Evolutionary conservation across 2,888 invertebrate genomes (phyloP), one percentile per base, ranked within the genome.

Genomic region (Halictus ligatus): DNA sequence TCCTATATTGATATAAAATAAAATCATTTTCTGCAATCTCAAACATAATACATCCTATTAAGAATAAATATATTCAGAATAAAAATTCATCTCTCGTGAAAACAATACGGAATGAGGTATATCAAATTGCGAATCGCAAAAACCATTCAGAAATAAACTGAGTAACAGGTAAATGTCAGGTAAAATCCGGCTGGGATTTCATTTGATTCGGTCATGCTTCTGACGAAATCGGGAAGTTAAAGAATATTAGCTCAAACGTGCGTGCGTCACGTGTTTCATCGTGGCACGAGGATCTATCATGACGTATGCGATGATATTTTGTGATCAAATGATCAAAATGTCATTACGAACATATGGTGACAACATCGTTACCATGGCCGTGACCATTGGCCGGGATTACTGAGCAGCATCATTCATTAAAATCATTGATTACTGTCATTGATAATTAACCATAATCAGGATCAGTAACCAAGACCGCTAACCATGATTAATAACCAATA

Each of bases 111-210:
- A 67, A 67, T 35, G 10, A 21, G 8, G 67, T 67, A 35, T 67
- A 35, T 67, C 8, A 4, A 18, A 35, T 67, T 18, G 67, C 35
- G 35, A 35, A 29, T 35, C 35, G 67, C 29, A 35, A 10, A 67
- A 35, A 29, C 18, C 29, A 67, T 67, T 40, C 7, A 46, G 58
- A 7, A n/a, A 84, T 78, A 78, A 74, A 48, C n/a, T 12, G 18
- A 40, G 18, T 40, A 48, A 40, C 58, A 48, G 54, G 25, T 25
- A 54, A n/a, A n/a, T n/a, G 29, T 10, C 8, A 50, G 15, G 25
- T 25, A 25, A 15, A 64, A 64, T 29, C 7, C 13, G 2, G 8
- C 43, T 21, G 40, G 35, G 18, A 18, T 35, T 67, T 18, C 0
- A 6, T n/a, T 40, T 18, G 40, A 43, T 71, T n/a, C 40, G 71